Evolutionary conservation across 1,140 invertebrate genomes (phyloP), one percentile per base, ranked within the genome.

Genomic region (Drosophila nikananu): DNA sequence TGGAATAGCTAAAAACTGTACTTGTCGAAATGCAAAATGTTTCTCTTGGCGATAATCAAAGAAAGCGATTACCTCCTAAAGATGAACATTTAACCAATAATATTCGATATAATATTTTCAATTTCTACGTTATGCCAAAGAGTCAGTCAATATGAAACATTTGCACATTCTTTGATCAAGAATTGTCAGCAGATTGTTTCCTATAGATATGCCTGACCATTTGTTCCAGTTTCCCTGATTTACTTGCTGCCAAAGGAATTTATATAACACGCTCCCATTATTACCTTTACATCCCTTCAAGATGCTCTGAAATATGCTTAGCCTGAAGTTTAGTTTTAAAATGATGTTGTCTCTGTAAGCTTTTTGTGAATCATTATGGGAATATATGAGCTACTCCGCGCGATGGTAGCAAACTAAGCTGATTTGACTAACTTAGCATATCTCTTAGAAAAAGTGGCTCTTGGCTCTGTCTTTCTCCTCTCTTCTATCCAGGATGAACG

Each of bases 1-100:
- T 65, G 75, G 64, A 81, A 86, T 82, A 75, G 79, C 86, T 37
- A 76, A 77, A 90, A 86, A 86, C 86, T 90, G 86, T 74, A 77
- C 52, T 80, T 55, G 68, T 80, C 76, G 32, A 91, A 91, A 73
- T 91, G 87, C 12, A 91, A 91, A 91, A 91, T 87, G 87, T 84
- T 80, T 86, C 87, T 91, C 87, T 82, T 86, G 71, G 54, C 10
- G 46, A 55, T 73, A 73, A 73, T 52, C 76, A 52, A 17, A 44
- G 57, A 54, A 65, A 64, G 21, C 5, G 37, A 90, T 90, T 90
- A 90, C 81, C 32, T 58, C 55, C 25, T 25, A 9, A 52, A 80
- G 86, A 90, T 82, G 86, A 86, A 82, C 81, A 65, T 90, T 90
- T 86, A 61, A 80, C 54, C 57, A 86, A 86, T 73, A 89, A 89